phyloP scores from a whole-genome alignment of 2,113 vertebrate species.

The Ammodytes marinus region DNA sequence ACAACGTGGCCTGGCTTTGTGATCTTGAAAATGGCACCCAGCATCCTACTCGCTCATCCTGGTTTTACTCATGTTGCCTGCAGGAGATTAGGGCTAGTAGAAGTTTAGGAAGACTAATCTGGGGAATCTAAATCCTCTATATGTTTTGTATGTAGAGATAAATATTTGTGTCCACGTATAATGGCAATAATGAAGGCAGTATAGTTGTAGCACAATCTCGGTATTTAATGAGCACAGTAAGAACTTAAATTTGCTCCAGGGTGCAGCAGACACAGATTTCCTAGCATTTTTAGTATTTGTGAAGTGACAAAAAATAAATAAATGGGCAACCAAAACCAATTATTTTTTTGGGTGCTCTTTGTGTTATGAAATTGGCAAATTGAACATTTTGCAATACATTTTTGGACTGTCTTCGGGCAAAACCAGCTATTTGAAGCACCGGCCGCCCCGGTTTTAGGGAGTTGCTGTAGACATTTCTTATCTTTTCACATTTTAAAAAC shows the following conservation, averaged over 20 bases:
- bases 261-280: neutral
- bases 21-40: conserved; percentile 72
- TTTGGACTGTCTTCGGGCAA: neutral
- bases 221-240: neutral
- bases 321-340: no score
- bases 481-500: neutral
- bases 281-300: no score
- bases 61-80: conserved; percentile 38
- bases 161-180: neutral
- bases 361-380: neutral
- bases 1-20: conserved; percentile 77
- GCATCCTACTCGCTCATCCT: conserved; percentile 54
- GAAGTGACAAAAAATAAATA: neutral
- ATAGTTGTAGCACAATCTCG: neutral
- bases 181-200: neutral
- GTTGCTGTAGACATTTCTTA: neutral
- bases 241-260: neutral
- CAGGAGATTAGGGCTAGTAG: conserved; percentile 50
- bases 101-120: conserved; percentile 51
- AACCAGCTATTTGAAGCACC: neutral
- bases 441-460: neutral
- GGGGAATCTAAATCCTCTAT: conserved; percentile 23
- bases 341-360: neutral
- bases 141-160: neutral
- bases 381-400: neutral